Conservation (phyloP, 2,113 vertebrate genomes). For the Gallinago paraguaiae region DNA sequence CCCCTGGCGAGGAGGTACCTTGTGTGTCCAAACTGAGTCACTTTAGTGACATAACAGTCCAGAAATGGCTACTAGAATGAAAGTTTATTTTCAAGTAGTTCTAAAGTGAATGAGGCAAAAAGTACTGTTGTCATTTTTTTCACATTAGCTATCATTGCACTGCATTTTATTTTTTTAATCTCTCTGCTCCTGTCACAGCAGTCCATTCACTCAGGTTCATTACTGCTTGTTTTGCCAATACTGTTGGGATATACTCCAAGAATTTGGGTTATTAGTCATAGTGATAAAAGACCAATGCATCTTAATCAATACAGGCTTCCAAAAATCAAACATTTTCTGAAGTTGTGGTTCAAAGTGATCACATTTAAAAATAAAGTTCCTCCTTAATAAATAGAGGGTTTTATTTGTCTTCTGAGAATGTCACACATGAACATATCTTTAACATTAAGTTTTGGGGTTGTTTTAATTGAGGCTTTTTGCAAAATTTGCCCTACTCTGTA, state of each 20-base stretch:
- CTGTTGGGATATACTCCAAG: background rate
- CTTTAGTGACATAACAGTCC: background rate
- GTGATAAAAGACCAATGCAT: background rate
- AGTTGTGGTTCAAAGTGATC: background rate
- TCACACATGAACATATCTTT: background rate
- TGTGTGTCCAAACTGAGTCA: background rate
- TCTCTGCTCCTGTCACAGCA: background rate
- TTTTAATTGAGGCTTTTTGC: background rate
- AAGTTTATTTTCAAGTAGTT: background rate
- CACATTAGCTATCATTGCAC: background rate
- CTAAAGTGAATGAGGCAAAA: background rate
- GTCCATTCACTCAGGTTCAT: background rate
- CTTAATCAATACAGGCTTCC: background rate
- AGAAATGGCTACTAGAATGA: background rate
- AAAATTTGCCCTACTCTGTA: background rate
- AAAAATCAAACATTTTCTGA: background rate
- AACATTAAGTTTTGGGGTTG: background rate
- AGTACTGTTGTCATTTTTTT: background rate
- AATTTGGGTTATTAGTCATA: background rate
- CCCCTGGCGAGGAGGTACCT: fast-evolving
- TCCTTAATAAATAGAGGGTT: background rate
- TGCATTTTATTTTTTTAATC: background rate
- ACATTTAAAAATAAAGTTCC: background rate
- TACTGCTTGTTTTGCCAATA: background rate
- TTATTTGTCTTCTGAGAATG: background rate